phyloP scores from a whole-genome alignment of 2,113 vertebrate species.

The Ptilorrhoa leucosticta region DNA sequence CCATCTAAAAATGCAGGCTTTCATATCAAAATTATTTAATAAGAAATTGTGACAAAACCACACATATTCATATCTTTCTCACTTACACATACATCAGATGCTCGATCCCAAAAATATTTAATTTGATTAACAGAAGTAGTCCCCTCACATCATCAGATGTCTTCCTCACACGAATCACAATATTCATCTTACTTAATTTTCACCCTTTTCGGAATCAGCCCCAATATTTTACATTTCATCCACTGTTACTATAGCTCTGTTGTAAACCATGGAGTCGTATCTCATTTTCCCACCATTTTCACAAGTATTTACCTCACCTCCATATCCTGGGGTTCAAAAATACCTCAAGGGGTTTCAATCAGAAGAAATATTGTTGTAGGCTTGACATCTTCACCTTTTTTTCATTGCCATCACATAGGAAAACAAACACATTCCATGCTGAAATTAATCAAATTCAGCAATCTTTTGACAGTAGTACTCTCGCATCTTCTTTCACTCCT shows the following conservation, averaged over 20 bases:
- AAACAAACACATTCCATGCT: neutral
- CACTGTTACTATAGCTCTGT: neutral
- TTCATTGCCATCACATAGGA: neutral
- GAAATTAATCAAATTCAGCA: conserved; percentile 11
- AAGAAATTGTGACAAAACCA: neutral
- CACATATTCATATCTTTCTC: neutral
- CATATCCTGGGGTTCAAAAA: neutral
- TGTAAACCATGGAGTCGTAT: neutral
- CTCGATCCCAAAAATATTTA: neutral
- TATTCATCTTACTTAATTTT: neutral
- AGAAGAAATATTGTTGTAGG: neutral
- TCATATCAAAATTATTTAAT: neutral
- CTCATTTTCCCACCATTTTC: neutral
- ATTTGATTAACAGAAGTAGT: neutral
- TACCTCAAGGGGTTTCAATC: neutral
- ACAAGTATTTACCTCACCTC: neutral
- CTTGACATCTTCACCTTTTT: neutral
- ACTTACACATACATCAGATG: neutral
- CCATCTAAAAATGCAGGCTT: neutral
- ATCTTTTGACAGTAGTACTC: neutral
- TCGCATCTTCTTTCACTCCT: conserved; percentile 19
- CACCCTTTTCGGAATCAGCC: neutral
- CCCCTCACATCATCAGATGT: neutral
- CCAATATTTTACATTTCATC: neutral
- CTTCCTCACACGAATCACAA: neutral